A percentile compares a stretch with the other conserved stretches of the same genome.
phyloP scores from a whole-genome alignment of 1,140 invertebrate species.

The Coenobita brevimanus region DNA sequence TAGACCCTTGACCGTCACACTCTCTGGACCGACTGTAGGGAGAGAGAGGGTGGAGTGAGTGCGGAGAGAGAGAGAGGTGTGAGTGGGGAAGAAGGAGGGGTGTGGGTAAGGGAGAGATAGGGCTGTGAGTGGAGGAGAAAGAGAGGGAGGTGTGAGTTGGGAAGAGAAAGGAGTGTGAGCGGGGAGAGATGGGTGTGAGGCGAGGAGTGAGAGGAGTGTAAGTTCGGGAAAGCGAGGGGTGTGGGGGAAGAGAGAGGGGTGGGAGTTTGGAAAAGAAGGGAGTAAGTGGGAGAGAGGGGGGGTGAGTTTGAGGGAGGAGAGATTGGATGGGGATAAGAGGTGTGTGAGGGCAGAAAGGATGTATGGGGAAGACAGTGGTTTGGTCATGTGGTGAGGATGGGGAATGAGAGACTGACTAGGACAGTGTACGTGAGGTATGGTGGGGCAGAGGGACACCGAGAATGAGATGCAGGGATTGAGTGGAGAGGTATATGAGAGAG shows the following conservation, averaged over 20 bases:
- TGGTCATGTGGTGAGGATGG: too few species aligned
- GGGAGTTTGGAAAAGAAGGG: neutral
- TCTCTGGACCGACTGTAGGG: conserved; percentile 56
- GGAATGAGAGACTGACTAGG: too few species aligned
- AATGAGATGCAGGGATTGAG: neutral
- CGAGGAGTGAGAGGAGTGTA: too few species aligned
- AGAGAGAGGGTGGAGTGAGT: neutral
- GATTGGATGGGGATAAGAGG: too few species aligned
- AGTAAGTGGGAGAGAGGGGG: neutral
- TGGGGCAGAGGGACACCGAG: neutral
- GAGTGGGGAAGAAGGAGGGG: too few species aligned
- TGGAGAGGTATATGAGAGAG: too few species aligned
- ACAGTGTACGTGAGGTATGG: neutral
- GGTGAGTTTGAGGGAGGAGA: too few species aligned
- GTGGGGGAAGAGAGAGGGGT: neutral
- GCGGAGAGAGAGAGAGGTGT: too few species aligned
- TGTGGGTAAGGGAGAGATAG: too few species aligned
- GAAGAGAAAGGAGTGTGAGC: neutral
- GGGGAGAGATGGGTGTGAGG: neutral
- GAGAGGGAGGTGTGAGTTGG: neutral
- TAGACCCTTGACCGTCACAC: conserved; percentile 47
- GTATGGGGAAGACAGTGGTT: too few species aligned
- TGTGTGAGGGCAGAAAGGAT: neutral
- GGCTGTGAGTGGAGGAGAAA: neutral
- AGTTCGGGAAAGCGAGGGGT: too few species aligned